Conservation (phyloP, 2,797 vertebrate species). For the Synaphobranchus kaupii region DNA sequence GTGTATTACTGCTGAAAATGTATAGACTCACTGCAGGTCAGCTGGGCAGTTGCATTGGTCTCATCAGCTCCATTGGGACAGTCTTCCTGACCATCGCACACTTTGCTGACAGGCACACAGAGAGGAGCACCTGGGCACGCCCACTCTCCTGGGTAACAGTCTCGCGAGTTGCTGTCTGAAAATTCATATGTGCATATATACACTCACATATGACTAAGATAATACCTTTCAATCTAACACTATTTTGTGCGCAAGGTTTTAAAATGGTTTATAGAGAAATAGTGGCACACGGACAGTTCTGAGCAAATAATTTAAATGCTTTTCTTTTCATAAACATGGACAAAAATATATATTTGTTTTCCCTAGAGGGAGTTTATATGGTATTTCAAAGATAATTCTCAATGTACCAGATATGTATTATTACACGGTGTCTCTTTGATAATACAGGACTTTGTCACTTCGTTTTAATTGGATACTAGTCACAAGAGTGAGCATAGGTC, state of each 20-base stretch:
- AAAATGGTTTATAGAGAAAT: not conserved
- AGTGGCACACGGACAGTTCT: not conserved
- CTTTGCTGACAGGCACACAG: conserved; percentile 66
- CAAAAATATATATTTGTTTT: not conserved
- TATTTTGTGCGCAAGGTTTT: not conserved
- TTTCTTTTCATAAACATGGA: not conserved
- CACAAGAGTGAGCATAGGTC: not conserved
- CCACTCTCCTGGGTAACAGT: conserved; percentile 77
- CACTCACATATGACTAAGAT: not conserved
- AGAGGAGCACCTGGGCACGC: conserved; percentile 65
- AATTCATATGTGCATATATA: conserved; percentile 12
- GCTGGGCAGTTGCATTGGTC: conserved; percentile 63
- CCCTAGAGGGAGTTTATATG: not conserved
- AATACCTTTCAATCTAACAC: not conserved
- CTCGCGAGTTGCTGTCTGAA: conserved; percentile 66
- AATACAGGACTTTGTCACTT: not conserved
- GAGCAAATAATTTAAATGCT: not conserved
- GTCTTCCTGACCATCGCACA: conserved; percentile 67
- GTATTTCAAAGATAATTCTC: not conserved
- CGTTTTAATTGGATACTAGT: not conserved
- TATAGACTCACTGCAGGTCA: conserved; percentile 64
- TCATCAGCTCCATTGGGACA: conserved; percentile 72
- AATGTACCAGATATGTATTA: not conserved
- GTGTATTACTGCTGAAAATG: not conserved
- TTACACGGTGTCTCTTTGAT: conserved; percentile 1